Percentiles rank a stretch among this genome's conserved stretches.
These are phyloP conservation scores for Phataginus tricuspis DNA, from an alignment of 2,797 vertebrate species.

Conservation along the genomic window DNA sequence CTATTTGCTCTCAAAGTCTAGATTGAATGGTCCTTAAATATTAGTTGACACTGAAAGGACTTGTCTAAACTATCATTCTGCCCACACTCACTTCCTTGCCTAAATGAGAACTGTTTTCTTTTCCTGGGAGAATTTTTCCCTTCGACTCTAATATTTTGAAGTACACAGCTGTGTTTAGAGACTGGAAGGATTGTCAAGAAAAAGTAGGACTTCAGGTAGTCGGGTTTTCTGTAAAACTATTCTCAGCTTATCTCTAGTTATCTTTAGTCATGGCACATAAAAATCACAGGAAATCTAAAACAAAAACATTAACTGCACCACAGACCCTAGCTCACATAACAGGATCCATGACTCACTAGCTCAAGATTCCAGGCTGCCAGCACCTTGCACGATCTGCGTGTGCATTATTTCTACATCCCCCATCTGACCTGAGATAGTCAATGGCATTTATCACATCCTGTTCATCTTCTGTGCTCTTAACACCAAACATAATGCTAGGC, in stretches of 20 bases:
- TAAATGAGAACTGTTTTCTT: background rate
- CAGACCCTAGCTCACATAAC: background rate
- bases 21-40: background rate
- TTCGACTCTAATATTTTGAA: background rate
- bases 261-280: background rate
- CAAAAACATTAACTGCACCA: conserved; percentile 21
- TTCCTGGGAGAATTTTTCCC: background rate
- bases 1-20: background rate
- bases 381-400: background rate
- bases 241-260: background rate
- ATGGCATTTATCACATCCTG: background rate
- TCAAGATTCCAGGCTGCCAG: background rate
- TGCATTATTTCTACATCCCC: background rate
- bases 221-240: conserved; percentile 30
- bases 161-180: background rate
- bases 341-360: background rate
- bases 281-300: conserved; percentile 48
- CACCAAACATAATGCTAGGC: background rate
- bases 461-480: background rate
- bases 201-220: background rate
- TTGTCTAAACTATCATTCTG: background rate
- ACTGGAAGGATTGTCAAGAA: background rate
- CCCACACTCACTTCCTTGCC: background rate
- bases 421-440: background rate
- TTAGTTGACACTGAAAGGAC: background rate